Evolutionary conservation across 1,140 invertebrate genomes (phyloP).

Genomic region (Venustaconcha ellipsiformis): DNA sequence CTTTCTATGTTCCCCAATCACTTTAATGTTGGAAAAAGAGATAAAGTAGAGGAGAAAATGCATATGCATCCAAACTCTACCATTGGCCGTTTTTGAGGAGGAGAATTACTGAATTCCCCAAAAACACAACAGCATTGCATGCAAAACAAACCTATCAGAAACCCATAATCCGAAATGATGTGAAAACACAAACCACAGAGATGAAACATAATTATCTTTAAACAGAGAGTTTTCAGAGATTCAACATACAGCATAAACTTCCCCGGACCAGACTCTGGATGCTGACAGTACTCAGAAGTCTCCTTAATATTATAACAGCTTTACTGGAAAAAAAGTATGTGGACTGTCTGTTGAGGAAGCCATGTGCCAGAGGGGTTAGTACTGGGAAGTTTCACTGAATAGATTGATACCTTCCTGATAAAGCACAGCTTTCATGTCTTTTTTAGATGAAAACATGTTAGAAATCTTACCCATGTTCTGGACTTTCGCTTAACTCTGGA

Average conservation of each 20-base stretch:
- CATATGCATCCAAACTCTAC: too few species aligned
- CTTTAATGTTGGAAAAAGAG: too few species aligned
- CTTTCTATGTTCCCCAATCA: too few species aligned
- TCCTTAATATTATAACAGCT: neutral
- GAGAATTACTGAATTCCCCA: too few species aligned
- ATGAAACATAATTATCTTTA: too few species aligned
- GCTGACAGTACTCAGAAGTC: neutral
- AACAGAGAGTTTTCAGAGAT: too few species aligned
- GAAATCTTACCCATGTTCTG: constrained; percentile 30
- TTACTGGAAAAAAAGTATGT: neutral
- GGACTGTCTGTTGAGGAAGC: neutral
- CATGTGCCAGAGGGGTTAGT: neutral
- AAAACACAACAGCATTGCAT: too few species aligned
- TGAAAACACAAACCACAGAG: too few species aligned
- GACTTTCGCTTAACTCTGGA: constrained; percentile 34
- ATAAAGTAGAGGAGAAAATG: too few species aligned
- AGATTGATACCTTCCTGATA: constrained; percentile 1
- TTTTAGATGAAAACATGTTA: neutral
- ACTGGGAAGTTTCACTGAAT: neutral
- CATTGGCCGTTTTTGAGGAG: too few species aligned
- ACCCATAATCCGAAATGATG: too few species aligned
- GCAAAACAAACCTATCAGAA: too few species aligned
- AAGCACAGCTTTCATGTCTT: neutral
- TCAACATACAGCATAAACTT: neutral
- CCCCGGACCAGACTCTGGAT: neutral